Evolutionary conservation across 2,888 invertebrate species (phyloP).

Genomic region (Eremobia ochroleuca): DNA sequence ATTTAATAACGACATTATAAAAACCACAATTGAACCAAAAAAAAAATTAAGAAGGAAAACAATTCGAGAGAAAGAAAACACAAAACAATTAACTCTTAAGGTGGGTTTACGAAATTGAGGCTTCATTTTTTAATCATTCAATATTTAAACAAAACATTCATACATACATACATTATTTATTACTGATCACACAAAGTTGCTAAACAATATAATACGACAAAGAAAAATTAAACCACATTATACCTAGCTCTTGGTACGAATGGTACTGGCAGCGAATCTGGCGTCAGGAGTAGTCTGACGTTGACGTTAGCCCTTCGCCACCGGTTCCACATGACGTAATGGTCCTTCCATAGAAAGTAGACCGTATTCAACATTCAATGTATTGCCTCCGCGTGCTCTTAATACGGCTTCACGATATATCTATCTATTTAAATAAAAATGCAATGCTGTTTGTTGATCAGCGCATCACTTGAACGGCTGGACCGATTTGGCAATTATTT

Average conservation of each 20-base stretch:
- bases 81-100: background rate
- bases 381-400: background rate
- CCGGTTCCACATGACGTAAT: constrained; percentile 93
- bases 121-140: too few relatives aligned
- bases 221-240: constrained; percentile 80
- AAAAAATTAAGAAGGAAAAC: background rate
- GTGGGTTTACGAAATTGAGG: too few relatives aligned
- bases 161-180: constrained; percentile 64
- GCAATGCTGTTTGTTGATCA: background rate
- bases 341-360: constrained; percentile 92
- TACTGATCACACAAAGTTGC: constrained; percentile 63
- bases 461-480: background rate
- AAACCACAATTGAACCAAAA: background rate
- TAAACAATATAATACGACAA: constrained; percentile 57
- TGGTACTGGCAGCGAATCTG: constrained; percentile 87
- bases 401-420: background rate
- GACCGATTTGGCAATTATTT: background rate
- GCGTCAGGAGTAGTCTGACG: constrained; percentile 91
- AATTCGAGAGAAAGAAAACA: background rate
- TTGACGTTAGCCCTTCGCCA: constrained; percentile 93
- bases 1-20: background rate
- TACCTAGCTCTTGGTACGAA: constrained; percentile 85
- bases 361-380: constrained; percentile 82
- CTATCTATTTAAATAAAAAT: background rate
- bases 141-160: too few relatives aligned